These are phyloP conservation scores for Sylvilagus floridanus DNA, from an alignment of 2,797 vertebrate species.

Conservation along the genomic window DNA sequence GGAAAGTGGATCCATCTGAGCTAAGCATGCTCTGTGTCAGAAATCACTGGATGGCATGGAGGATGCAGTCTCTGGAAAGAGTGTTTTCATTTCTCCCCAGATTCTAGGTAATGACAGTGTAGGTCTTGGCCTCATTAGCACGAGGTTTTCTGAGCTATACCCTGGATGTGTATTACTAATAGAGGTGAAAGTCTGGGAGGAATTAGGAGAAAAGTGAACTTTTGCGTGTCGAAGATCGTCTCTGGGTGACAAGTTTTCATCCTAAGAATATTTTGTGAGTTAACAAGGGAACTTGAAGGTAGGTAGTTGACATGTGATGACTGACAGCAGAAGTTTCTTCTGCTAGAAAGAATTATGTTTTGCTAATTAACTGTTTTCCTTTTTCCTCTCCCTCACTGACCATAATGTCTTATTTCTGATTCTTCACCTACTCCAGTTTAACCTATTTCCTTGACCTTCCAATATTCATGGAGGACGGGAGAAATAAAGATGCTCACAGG, in stretches of 20 bases:
- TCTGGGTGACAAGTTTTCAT: conserved; percentile 35
- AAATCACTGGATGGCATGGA: background rate
- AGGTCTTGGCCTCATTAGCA: conserved; percentile 46
- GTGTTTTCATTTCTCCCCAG: conserved; percentile 2
- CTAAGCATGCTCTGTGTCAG: background rate
- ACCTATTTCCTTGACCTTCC: background rate
- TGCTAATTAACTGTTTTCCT: conserved; percentile 1
- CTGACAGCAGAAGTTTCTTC: background rate
- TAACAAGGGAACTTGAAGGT: background rate
- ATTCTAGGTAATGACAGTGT: conserved; percentile 41
- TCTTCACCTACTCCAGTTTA: background rate
- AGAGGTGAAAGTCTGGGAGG: conserved; percentile 49
- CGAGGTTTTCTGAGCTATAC: conserved; percentile 29
- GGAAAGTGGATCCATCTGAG: background rate
- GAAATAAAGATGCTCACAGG: background rate
- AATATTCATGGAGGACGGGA: background rate
- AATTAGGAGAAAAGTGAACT: conserved; percentile 59
- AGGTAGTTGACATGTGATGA: background rate
- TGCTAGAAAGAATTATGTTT: background rate
- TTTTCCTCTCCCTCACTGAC: background rate
- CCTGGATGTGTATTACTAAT: conserved; percentile 39
- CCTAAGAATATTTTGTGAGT: background rate
- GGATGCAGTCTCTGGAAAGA: background rate
- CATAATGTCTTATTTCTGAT: background rate
- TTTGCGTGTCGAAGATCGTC: conserved; percentile 65